Evolutionary conservation across 1,140 invertebrate genomes (phyloP), one percentile per base, ranked within the genome.

Genomic region (Trichonephila clavata): DNA sequence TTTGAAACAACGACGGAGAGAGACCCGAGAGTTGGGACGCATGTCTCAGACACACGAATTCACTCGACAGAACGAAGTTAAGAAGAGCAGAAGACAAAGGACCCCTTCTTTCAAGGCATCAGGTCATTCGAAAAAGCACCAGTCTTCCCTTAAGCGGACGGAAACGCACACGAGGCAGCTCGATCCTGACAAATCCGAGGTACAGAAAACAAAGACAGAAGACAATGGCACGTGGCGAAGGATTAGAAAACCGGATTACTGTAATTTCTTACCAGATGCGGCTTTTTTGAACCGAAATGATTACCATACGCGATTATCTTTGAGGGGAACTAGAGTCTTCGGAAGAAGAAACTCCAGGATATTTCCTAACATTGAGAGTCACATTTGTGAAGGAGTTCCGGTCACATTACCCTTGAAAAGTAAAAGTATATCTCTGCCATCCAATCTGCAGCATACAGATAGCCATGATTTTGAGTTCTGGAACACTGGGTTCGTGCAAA

Each of bases 381-480:
- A 84, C 83, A n/a, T 60, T 57, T 24, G 43, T 1, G 50, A 84
- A 10, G 27, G 27, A 6, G 71, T 18, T 43, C n/a, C 71, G 50
- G 7, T 7, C 50, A 0, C 50, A 50, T 50, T 13, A 5, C n/a
- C 3, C 1, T 27, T 90, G 88, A 90, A 61, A 80, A 20, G 50
- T 18, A 92, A 63, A 80, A 93, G 92, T 43, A 57, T 65, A 7
- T 93, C 92, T 18, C 20, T 93, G 7, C 92, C 92, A 16, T 77
- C n/a, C 24, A 50, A 86, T 24, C 24, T 87, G 3, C 77, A 86
- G 10, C 57, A 57, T 1, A 24, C 63, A 5, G 83, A 86, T 6
- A n/a, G 14, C 21, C 77, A 39, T 3, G 92, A 93, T n/a, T 65
- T 65, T n/a, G 93, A 93, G 1, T 89, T 93, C n/a, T 90, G 86